A percentile compares a stretch with the other conserved stretches of the same genome.
phyloP scores from a whole-genome alignment of 2,113 vertebrate species.

The Salvator merianae region DNA sequence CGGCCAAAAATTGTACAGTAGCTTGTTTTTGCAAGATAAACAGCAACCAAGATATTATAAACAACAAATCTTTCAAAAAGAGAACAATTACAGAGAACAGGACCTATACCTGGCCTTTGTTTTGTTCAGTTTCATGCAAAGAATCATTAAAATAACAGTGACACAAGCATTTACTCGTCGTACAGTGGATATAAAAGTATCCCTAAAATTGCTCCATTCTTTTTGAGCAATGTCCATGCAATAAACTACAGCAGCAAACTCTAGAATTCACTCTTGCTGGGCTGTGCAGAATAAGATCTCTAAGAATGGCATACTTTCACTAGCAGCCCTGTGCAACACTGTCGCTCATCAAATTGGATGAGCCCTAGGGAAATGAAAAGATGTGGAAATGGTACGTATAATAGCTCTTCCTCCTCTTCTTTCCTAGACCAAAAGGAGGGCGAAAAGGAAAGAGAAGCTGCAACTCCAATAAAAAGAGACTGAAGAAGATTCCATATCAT shows the following conservation, averaged over 20 bases:
- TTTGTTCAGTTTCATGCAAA: constrained; percentile 72
- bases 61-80: constrained; percentile 63
- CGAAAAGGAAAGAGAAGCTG: background rate
- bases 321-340: background rate
- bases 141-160: constrained; percentile 44
- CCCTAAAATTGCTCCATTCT: constrained; percentile 42
- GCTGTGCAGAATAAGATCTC: constrained; percentile 36
- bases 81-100: constrained; percentile 55
- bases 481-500: background rate
- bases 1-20: constrained; percentile 77
- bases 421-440: background rate
- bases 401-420: background rate
- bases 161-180: constrained; percentile 49
- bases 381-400: background rate
- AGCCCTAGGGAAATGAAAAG: background rate
- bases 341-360: background rate
- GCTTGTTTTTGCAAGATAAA: constrained; percentile 64
- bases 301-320: background rate
- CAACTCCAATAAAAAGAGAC: background rate
- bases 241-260: constrained; percentile 44
- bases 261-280: constrained; percentile 32
- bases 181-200: constrained; percentile 55
- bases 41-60: constrained; percentile 68
- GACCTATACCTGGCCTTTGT: constrained; percentile 40
- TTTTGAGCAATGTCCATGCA: constrained; percentile 39